Conservation (phyloP, 2,888 invertebrate genomes). For the Himalopsyche anomala region DNA sequence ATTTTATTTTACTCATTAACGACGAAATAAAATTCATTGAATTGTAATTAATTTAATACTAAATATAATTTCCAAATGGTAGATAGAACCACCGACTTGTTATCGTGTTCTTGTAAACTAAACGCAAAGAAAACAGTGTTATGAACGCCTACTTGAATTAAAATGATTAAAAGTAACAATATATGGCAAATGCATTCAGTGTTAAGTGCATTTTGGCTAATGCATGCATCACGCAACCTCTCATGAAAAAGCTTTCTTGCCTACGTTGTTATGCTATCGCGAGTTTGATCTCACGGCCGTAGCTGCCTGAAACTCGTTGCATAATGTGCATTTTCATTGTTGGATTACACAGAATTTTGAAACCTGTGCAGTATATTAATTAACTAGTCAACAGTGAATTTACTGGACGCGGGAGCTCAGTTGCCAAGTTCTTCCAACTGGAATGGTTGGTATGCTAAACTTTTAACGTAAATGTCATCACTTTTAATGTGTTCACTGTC, state of each 20-base stretch:
- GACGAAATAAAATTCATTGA: no score
- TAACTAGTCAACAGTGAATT: background rate
- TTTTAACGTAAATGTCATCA: no score
- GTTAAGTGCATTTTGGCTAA: constrained; percentile 27
- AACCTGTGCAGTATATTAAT: background rate
- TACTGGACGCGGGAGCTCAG: no score
- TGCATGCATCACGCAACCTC: constrained; percentile 31
- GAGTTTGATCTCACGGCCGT: constrained; percentile 29
- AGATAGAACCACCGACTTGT: background rate
- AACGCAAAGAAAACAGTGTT: background rate
- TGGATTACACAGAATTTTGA: constrained; percentile 22
- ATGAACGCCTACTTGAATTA: background rate
- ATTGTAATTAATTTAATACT: no score
- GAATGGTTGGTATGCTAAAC: no score
- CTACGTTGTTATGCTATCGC: background rate
- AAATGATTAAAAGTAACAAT: constrained; percentile 10
- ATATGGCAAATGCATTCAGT: constrained; percentile 41
- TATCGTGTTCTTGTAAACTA: constrained; percentile 13
- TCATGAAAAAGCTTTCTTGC: background rate
- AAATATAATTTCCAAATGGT: no score
- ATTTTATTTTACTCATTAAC: no score
- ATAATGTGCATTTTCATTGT: constrained; percentile 41
- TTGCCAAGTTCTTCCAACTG: no score
- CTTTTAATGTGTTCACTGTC: no score
- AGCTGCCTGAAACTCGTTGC: constrained; percentile 17